Percentiles rank a stretch among this genome's conserved stretches.
Evolutionary conservation across 1,140 invertebrate species (phyloP).

Genomic region (Chironomus striatipennis): DNA sequence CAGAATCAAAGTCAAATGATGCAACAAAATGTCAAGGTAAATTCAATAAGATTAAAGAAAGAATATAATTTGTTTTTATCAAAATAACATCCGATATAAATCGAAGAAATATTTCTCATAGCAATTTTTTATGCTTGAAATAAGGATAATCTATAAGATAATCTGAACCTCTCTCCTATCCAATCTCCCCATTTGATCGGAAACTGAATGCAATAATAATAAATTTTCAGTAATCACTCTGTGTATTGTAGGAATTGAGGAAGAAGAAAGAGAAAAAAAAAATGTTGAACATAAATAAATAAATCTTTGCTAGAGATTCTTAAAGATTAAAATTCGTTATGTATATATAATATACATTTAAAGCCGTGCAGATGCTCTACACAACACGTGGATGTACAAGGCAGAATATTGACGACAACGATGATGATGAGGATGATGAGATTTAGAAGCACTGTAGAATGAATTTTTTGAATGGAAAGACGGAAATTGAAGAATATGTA

Average conservation of each 20-base stretch:
- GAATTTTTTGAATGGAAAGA: not conserved
- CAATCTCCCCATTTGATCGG: not conserved
- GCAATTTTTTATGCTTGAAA: not conserved
- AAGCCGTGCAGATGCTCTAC: too few species aligned
- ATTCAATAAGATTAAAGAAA: not conserved
- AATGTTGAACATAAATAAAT: constrained; percentile 6
- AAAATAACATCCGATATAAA: not conserved
- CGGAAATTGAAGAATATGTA: constrained; percentile 16
- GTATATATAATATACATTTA: not conserved
- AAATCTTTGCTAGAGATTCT: not conserved
- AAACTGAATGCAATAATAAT: constrained; percentile 3
- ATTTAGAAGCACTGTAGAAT: not conserved
- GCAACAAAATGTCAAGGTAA: not conserved
- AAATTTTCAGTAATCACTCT: not conserved
- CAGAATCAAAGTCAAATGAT: not conserved
- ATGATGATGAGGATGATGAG: not conserved
- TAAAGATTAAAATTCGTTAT: constrained; percentile 4
- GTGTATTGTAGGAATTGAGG: not conserved
- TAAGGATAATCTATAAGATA: constrained; percentile 20
- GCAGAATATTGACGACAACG: not conserved
- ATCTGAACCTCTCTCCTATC: not conserved
- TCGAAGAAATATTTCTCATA: not conserved
- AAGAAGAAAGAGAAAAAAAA: too few species aligned
- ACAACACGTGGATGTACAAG: not conserved
- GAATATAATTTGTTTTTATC: not conserved